Conservation (phyloP, 2,888 invertebrate species). For the Palloptera scutellata region DNA sequence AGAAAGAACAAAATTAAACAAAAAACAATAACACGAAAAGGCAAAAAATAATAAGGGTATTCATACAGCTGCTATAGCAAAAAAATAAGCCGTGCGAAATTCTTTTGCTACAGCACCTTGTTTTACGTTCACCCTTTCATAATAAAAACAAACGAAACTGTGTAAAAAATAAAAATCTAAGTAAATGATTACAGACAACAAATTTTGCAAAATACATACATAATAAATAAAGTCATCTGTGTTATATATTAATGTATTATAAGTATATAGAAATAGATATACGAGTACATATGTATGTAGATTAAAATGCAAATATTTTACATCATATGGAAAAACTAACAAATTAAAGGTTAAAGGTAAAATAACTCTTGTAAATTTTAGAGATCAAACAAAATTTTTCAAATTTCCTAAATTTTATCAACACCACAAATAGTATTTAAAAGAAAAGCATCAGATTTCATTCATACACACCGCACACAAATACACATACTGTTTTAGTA, state of each 20-base stretch:
- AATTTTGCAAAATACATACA: constrained; percentile 18
- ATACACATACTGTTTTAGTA: no score
- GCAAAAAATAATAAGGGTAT: not conserved
- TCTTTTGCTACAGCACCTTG: no score
- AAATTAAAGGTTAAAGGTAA: no score
- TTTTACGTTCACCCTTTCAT: not conserved
- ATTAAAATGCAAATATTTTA: constrained; percentile 36
- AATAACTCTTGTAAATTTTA: no score
- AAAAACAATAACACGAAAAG: constrained; percentile 4
- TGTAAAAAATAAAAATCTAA: not conserved
- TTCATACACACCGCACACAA: no score
- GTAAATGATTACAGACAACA: constrained; percentile 15
- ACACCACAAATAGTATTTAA: no score
- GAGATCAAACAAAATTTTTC: no score
- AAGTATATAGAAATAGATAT: constrained; percentile 23
- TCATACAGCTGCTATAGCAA: no score
- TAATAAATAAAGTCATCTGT: constrained; percentile 63
- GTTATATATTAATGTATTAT: constrained; percentile 55
- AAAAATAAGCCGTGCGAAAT: no score
- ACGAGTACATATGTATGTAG: constrained; percentile 32
- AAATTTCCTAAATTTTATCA: no score
- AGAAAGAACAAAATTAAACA: constrained; percentile 16
- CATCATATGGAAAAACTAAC: not conserved
- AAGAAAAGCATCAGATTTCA: no score
- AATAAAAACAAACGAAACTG: not conserved